These are phyloP conservation scores for Pandion haliaetus DNA, from an alignment of 2,113 vertebrate species.

Conservation along the genomic window DNA sequence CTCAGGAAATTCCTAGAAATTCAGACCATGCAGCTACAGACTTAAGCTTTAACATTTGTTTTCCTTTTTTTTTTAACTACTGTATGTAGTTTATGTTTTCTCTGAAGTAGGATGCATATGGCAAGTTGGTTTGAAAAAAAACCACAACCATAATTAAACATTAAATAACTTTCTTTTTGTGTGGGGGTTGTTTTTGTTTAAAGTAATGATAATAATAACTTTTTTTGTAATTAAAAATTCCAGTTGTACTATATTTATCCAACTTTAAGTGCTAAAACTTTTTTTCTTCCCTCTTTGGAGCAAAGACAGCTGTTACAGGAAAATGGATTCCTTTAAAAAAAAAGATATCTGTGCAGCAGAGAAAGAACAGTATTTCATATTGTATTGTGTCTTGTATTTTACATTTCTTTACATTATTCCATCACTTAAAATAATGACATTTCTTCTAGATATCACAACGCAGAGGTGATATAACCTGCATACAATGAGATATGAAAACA, in stretches of 20 bases:
- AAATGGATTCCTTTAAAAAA: background rate
- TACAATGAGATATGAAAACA: background rate
- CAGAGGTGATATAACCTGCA: background rate
- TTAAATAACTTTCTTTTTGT: background rate
- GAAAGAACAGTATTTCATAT: background rate
- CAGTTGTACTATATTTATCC: background rate
- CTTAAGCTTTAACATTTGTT: background rate
- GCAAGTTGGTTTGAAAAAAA: background rate
- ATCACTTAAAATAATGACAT: constrained; percentile 1
- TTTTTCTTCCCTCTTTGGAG: background rate
- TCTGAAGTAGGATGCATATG: background rate
- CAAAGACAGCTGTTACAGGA: background rate
- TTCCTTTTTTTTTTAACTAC: background rate
- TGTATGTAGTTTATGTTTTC: background rate
- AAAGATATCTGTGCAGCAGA: background rate
- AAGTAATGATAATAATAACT: background rate
- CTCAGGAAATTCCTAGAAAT: background rate
- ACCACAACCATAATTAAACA: background rate
- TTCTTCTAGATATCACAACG: background rate
- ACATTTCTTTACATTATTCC: background rate
- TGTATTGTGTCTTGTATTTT: background rate
- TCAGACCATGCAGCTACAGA: background rate
- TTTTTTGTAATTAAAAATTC: background rate
- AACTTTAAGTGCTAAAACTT: background rate
- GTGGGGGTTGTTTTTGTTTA: background rate